Percentiles rank a stretch among this genome's conserved stretches.
Evolutionary conservation across 2,797 vertebrate species (phyloP).

Genomic region (Tauraco hartlaubi): DNA sequence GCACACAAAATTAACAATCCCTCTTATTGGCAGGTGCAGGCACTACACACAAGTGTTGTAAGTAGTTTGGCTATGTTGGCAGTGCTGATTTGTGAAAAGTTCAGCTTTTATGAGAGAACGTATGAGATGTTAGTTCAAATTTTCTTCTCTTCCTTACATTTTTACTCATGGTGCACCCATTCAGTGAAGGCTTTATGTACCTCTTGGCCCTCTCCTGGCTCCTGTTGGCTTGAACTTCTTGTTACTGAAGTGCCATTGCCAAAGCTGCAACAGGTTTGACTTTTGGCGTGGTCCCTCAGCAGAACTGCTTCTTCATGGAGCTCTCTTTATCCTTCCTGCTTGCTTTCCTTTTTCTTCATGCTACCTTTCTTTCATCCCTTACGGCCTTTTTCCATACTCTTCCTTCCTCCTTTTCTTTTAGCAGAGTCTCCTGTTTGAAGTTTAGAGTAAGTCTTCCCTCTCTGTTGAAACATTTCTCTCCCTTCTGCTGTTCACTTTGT

Average conservation of each 20-base stretch:
- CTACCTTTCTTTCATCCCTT: neutral
- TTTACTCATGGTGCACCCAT: neutral
- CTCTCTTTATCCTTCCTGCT: neutral
- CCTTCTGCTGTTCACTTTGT: neutral
- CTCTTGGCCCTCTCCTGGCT: neutral
- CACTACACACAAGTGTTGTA: neutral
- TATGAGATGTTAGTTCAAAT: neutral
- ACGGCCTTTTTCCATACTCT: neutral
- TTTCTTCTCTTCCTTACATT: neutral
- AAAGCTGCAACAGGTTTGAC: neutral
- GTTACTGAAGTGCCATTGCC: neutral
- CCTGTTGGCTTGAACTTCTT: fast-evolving
- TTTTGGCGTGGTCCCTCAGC: neutral
- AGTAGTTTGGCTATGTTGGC: neutral
- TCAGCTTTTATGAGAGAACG: neutral
- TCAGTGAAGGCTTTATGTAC: neutral
- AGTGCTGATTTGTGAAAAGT: neutral
- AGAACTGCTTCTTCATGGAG: neutral
- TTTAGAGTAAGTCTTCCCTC: neutral
- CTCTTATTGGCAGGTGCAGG: slow-evolving; percentile 2
- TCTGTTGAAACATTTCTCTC: neutral
- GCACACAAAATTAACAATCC: slow-evolving; percentile 10
- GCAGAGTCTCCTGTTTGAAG: neutral
- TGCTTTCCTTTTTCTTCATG: neutral
- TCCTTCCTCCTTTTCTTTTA: neutral